A percentile compares a stretch with the other conserved stretches of the same genome.
Evolutionary conservation across 37 sponge, comb jelly and placozoan species (phyloP).

Genomic region (Aphrocallistes beatrix): DNA sequence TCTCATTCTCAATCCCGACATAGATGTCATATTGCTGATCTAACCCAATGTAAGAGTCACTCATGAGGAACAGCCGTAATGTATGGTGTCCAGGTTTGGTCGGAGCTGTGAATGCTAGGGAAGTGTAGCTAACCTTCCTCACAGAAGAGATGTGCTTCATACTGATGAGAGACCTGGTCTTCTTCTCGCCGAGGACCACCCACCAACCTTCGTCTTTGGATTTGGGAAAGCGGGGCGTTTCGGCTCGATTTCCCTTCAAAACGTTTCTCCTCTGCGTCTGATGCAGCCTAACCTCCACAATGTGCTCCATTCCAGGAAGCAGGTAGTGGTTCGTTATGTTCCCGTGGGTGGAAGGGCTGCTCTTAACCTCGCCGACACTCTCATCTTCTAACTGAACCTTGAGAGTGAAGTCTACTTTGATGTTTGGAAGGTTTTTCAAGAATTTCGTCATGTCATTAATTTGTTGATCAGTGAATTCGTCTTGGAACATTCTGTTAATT

Average conservation of each 20-base stretch:
- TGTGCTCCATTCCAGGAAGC: background rate
- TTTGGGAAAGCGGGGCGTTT: constrained; percentile 73
- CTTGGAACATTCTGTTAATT: background rate
- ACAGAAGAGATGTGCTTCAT: constrained; percentile 68
- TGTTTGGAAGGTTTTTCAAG: background rate
- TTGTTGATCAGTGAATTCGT: background rate
- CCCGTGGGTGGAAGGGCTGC: background rate
- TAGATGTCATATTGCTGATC: constrained; percentile 64
- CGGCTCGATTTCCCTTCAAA: constrained; percentile 14
- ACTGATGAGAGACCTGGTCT: constrained; percentile 66
- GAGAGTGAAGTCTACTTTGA: background rate
- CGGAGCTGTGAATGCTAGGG: constrained; percentile 61
- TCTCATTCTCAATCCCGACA: background rate
- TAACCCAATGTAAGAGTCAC: constrained; percentile 85
- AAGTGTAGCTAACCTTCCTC: constrained; percentile 27
- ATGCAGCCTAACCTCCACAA: background rate
- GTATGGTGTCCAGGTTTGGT: constrained; percentile 45
- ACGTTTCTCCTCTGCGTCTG: background rate
- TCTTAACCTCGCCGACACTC: background rate
- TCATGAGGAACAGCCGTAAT: constrained; percentile 69
- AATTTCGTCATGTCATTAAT: background rate
- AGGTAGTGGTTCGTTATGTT: background rate
- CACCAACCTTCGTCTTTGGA: constrained; percentile 94
- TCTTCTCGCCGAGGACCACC: constrained; percentile 67
- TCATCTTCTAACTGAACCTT: background rate